Conservation (phyloP, 2,797 vertebrate species). For the Potorous gilbertii region DNA sequence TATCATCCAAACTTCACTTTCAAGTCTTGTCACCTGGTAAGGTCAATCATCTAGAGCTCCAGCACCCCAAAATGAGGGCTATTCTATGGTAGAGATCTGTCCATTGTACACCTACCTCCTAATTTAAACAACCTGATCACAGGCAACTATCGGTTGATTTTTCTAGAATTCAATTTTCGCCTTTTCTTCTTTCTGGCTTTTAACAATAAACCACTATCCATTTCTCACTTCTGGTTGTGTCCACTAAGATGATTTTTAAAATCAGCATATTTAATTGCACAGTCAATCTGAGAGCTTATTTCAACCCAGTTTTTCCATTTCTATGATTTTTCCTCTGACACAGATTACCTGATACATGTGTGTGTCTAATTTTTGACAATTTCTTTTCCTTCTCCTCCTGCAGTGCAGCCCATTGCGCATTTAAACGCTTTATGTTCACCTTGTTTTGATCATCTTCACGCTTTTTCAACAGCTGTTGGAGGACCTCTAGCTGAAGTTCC, state of each 20-base stretch:
- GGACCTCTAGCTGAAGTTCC: slow-evolving; percentile 87
- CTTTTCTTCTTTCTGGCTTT: slow-evolving; percentile 18
- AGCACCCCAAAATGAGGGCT: background rate
- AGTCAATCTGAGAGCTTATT: slow-evolving; percentile 52
- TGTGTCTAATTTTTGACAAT: slow-evolving; percentile 84
- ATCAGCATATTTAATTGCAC: slow-evolving; percentile 6
- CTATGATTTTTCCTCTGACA: background rate
- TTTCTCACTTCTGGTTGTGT: slow-evolving; percentile 5
- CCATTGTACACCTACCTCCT: background rate
- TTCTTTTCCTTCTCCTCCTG: slow-evolving; percentile 86
- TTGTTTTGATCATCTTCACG: slow-evolving; percentile 84
- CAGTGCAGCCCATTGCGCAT: slow-evolving; percentile 82
- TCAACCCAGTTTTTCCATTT: background rate
- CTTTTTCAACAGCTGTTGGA: slow-evolving; percentile 86
- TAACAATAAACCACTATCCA: slow-evolving; percentile 21
- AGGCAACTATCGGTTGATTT: slow-evolving; percentile 7
- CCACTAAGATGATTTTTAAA: slow-evolving; percentile 7
- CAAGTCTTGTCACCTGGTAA: background rate
- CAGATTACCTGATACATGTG: slow-evolving; percentile 86
- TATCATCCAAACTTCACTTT: background rate
- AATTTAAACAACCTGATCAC: background rate
- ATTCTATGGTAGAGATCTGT: background rate
- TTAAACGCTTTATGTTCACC: slow-evolving; percentile 82
- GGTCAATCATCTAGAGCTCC: background rate
- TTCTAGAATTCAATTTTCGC: slow-evolving; percentile 5